Evolutionary conservation across 2,888 invertebrate species (phyloP).

Genomic region (Slavum lentiscoides): DNA sequence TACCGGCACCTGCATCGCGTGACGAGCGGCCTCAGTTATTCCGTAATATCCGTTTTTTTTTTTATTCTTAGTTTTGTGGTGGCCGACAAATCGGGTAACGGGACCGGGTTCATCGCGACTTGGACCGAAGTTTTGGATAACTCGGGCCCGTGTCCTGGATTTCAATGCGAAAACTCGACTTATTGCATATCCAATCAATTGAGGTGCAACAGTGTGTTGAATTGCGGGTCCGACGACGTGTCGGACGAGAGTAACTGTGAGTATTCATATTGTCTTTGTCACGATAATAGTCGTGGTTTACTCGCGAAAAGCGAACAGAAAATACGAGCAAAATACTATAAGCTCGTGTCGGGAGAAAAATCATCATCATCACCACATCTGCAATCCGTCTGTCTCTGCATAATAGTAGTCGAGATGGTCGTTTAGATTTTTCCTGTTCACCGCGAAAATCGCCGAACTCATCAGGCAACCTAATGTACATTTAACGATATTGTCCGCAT

Average conservation of each 20-base stretch:
- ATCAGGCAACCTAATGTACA: conserved; percentile 39
- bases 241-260: conserved; percentile 81
- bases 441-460: conserved; percentile 31
- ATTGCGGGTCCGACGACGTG: conserved; percentile 80
- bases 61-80: conserved; percentile 77
- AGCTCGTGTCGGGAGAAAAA: too few relatives aligned
- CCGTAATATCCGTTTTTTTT: too few relatives aligned
- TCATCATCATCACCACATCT: too few relatives aligned
- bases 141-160: conserved; percentile 66
- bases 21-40: too few relatives aligned
- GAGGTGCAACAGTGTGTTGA: conserved; percentile 76
- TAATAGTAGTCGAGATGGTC: background rate
- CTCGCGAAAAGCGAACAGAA: too few relatives aligned
- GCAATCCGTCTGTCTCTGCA: too few relatives aligned
- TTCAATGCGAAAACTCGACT: conserved; percentile 71
- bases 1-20: too few relatives aligned
- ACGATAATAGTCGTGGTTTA: too few relatives aligned
- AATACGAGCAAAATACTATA: too few relatives aligned
- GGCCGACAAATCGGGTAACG: conserved; percentile 92
- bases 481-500: conserved; percentile 19
- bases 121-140: conserved; percentile 85
- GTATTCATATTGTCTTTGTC: conserved; percentile 59
- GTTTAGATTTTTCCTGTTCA: background rate
- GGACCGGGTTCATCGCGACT: conserved; percentile 87
- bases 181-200: conserved; percentile 80